Evolutionary conservation across 2,113 vertebrate genomes (phyloP).

Genomic region (Myotis davidii): DNA sequence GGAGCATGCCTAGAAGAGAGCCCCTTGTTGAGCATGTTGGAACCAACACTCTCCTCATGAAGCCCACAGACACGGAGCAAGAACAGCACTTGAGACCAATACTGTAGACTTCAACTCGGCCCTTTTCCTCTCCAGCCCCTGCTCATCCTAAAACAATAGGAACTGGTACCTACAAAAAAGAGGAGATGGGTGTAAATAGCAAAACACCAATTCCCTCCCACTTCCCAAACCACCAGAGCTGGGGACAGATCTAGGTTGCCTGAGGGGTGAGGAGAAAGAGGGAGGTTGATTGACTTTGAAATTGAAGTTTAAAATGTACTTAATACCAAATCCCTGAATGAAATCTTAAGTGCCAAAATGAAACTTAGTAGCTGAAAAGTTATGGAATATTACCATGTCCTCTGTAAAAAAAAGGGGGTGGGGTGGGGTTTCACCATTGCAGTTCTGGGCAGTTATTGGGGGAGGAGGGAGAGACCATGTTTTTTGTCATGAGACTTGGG

Average conservation of each 20-base stretch:
- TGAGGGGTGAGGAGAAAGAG: background rate
- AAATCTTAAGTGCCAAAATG: background rate
- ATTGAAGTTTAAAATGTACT: background rate
- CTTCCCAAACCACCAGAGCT: background rate
- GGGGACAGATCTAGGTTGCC: background rate
- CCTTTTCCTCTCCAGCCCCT: background rate
- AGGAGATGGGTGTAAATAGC: background rate
- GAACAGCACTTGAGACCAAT: background rate
- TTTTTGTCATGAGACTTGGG: background rate
- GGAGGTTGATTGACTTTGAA: background rate
- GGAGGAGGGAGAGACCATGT: accelerated
- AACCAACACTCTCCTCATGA: background rate
- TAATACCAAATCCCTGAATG: background rate
- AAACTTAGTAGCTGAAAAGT: background rate
- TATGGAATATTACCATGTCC: background rate
- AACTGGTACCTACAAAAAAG: background rate
- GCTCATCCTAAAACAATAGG: background rate
- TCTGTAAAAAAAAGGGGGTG: background rate
- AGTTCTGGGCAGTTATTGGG: background rate
- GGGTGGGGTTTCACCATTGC: background rate
- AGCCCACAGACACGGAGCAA: background rate
- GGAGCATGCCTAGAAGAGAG: background rate
- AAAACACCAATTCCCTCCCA: background rate
- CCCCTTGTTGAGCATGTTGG: too few relatives aligned
- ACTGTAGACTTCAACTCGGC: background rate